phyloP scores from a whole-genome alignment of 2,888 invertebrate genomes.

The Nymphalis c-album region DNA sequence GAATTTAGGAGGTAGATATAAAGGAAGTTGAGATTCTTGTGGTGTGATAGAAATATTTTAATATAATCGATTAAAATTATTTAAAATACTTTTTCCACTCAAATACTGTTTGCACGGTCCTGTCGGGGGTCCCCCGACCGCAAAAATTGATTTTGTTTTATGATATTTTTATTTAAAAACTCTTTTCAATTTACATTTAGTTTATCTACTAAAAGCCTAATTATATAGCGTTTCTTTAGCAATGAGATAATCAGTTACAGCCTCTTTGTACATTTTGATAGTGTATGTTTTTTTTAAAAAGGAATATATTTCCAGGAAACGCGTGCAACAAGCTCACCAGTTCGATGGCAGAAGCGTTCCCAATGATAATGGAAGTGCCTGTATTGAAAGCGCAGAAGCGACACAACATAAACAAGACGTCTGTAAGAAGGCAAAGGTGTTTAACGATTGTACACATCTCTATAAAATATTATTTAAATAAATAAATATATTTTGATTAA shows the following conservation, averaged over 20 bases:
- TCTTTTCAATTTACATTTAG: too few relatives aligned
- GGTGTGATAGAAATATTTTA: too few relatives aligned
- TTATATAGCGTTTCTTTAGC: not conserved
- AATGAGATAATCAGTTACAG: not conserved
- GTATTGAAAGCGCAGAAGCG: constrained; percentile 66
- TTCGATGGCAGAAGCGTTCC: constrained; percentile 49
- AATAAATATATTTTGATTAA: not conserved
- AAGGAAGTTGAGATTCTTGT: too few relatives aligned
- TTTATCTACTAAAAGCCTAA: too few relatives aligned
- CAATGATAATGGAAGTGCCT: constrained; percentile 57
- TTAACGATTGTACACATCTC: constrained; percentile 74
- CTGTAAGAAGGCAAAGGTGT: constrained; percentile 72
- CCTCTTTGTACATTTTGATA: not conserved
- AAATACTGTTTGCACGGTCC: too few relatives aligned
- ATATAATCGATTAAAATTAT: too few relatives aligned
- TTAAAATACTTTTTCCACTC: too few relatives aligned
- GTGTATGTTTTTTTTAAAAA: not conserved
- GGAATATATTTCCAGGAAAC: constrained; percentile 53
- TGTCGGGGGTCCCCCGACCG: too few relatives aligned
- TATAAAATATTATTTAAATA: constrained; percentile 62
- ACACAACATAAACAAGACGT: constrained; percentile 71
- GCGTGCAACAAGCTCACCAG: constrained; percentile 59
- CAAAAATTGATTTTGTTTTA: too few relatives aligned
- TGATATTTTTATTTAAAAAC: too few relatives aligned
- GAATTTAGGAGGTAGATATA: too few relatives aligned